Evolutionary conservation across 2,113 vertebrate genomes (phyloP).

Genomic region (Sisor rabdophorus): DNA sequence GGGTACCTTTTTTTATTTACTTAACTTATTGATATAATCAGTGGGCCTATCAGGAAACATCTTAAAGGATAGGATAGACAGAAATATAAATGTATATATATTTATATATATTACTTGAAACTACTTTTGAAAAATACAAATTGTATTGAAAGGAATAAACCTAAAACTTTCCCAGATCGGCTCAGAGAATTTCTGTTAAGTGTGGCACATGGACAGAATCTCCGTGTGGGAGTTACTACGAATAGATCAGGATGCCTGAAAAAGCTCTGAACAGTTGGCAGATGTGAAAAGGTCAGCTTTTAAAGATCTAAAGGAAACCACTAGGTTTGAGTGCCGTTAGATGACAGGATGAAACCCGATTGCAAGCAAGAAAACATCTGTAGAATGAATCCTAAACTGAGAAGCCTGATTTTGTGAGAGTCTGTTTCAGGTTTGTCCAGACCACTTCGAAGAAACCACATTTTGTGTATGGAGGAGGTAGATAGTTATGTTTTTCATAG

Average conservation of each 20-base stretch:
- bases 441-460: not conserved
- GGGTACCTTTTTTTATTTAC: too few relatives aligned
- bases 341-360: not conserved
- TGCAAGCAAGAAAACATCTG: slow-evolving; percentile 2
- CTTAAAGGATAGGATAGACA: too few relatives aligned
- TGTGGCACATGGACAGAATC: slow-evolving; percentile 24
- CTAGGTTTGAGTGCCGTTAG: not conserved
- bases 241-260: slow-evolving; percentile 13
- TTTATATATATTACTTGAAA: too few relatives aligned
- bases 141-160: not conserved
- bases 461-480: not conserved
- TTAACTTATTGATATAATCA: too few relatives aligned
- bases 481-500: not conserved
- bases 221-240: slow-evolving; percentile 4
- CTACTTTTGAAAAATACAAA: slow-evolving; percentile 7
- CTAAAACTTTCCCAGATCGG: not conserved
- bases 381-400: not conserved
- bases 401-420: not conserved
- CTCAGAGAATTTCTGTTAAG: slow-evolving; percentile 12
- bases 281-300: slow-evolving; percentile 24
- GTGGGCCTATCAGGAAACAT: too few relatives aligned
- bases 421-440: slow-evolving; percentile 16
- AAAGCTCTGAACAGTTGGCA: not conserved
- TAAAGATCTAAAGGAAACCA: slow-evolving; percentile 6
- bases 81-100: too few relatives aligned